Percentiles rank a stretch among this genome's conserved stretches.
Evolutionary conservation across 2,888 invertebrate genomes (phyloP).

Genomic region (Carcina quercana): DNA sequence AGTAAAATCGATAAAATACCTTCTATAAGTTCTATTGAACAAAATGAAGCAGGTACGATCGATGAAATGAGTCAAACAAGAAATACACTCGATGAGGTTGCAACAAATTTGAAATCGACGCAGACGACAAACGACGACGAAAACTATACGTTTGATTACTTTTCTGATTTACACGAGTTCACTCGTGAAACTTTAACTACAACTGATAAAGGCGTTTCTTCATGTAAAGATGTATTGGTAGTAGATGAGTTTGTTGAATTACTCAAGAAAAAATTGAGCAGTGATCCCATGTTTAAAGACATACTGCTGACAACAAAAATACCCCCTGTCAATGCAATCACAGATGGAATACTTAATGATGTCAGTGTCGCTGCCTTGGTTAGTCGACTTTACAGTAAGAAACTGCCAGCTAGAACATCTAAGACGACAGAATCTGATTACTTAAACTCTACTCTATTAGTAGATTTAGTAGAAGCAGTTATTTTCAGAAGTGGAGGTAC

Average conservation of each 20-base stretch:
- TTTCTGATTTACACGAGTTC: conserved; percentile 40
- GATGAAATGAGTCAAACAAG: too few species aligned
- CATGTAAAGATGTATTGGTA: conserved; percentile 42
- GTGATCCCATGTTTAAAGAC: conserved; percentile 48
- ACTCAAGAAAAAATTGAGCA: conserved; percentile 49
- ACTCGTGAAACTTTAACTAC: conserved; percentile 25
- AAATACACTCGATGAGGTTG: too few species aligned
- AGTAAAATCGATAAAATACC: too few species aligned
- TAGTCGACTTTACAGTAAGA: conserved; percentile 49
- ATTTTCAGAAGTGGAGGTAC: conserved; percentile 57
- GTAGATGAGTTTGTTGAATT: conserved; percentile 54
- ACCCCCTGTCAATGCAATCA: conserved; percentile 17
- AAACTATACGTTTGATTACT: conserved; percentile 40
- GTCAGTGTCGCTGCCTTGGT: conserved; percentile 49
- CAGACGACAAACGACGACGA: neutral
- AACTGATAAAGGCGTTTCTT: conserved; percentile 21
- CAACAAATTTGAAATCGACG: too few species aligned
- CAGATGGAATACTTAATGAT: conserved; percentile 37
- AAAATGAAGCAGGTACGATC: too few species aligned
- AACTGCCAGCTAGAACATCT: conserved; percentile 31
- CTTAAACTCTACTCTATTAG: conserved; percentile 57
- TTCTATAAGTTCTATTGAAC: too few species aligned
- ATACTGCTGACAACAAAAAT: conserved; percentile 32
- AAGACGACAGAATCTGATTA: conserved; percentile 36
- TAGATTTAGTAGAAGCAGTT: conserved; percentile 61